Base-by-base conservation (phyloP, 2,113 vertebrate species). In the Rhea americana region DNA sequence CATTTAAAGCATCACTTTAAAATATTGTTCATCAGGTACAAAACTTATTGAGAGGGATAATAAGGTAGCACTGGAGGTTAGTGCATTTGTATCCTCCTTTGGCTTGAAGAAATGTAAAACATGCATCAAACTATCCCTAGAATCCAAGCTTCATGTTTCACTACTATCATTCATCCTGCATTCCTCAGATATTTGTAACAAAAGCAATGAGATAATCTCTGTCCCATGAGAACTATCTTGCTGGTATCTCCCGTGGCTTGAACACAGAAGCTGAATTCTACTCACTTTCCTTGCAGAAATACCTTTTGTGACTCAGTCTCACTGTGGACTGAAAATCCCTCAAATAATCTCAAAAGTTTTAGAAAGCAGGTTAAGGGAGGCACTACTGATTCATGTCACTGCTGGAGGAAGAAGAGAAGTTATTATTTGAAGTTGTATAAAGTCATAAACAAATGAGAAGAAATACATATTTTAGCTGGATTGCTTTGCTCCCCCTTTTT, bases 81-180 rank as follows among this genome's bases (percentile, higher is more conserved):
- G 77, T 20, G 15, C 8, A 22, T 9, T 50, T 70, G 39, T 6
- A n/a, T 11, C 37, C 15, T 37, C 32, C 43, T 9, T 39, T 45
- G 80, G 19, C 37, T 67, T 76, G 25, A 25, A 58, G 48, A 56
- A 28, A 37, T 14, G 55, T 10, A 30, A 86, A 63, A 5, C n/a
- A 20, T 2, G 17, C 5, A 0, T 59, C 13, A 47, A 83, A 58
- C 0, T 0, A 45, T 17, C 43, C 39, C 48, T 32, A 0, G 17
- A 35, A 47, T 8, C 22, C 82, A 67, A 48, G 78, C 78, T 63
- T 87, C 6, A 0, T 13, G 43, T 82, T 79, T 39, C 41, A n/a
- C 8, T 58, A 1, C 79, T 79, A 41, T 82, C 71, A 45, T 63
- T 30, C 75, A 7, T 13, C 53, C 63, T 65, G 72, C 85, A 47